Conservation (phyloP, 2,888 invertebrate species). For the Tiliacea aurago region DNA sequence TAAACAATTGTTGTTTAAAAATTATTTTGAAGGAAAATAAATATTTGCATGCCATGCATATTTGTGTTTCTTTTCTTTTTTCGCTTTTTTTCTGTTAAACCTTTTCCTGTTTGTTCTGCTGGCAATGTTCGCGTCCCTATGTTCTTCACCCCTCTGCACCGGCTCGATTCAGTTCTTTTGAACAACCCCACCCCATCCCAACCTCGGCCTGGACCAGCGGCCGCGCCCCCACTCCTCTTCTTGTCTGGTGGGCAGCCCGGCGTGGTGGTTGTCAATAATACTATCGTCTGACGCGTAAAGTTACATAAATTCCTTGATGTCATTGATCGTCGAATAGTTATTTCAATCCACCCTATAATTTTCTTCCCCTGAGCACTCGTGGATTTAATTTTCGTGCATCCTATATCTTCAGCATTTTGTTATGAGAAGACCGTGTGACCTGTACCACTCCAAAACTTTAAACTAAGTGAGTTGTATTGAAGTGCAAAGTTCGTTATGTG, state of each 20-base stretch:
- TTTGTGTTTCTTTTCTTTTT: conserved; percentile 72
- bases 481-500: background rate
- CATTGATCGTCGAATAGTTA: background rate
- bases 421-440: conserved; percentile 2
- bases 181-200: background rate
- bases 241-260: background rate
- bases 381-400: conserved; percentile 26
- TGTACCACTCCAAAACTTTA: background rate
- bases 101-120: conserved; percentile 63
- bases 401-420: conserved; percentile 32
- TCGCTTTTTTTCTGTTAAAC: conserved; percentile 58
- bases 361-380: background rate
- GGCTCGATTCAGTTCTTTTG: background rate
- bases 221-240: background rate
- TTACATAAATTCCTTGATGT: background rate
- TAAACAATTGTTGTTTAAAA: conserved; percentile 88
- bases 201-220: background rate
- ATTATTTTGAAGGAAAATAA: conserved; percentile 89
- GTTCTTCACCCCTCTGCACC: background rate
- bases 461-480: background rate
- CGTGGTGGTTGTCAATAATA: background rate
- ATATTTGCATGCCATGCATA: conserved; percentile 88
- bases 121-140: background rate
- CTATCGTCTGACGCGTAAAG: background rate
- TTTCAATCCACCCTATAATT: background rate